Evolutionary conservation across 2,797 vertebrate genomes (phyloP).

Genomic region (Nannoperca australis): DNA sequence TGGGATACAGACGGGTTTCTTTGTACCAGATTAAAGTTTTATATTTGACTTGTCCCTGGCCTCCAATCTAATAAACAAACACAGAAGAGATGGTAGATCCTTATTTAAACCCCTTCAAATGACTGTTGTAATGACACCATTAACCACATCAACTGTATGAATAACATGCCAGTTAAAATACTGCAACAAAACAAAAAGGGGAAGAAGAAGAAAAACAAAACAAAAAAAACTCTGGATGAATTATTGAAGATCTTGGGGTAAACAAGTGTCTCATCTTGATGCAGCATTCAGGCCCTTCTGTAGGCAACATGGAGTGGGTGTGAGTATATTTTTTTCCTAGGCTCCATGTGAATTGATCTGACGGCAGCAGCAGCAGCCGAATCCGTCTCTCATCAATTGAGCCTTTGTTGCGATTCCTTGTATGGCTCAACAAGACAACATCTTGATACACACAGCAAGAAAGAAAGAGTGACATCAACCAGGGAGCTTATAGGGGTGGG

Average conservation of each 20-base stretch:
- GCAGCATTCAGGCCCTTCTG: constrained; percentile 21
- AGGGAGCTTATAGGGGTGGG: constrained; percentile 8
- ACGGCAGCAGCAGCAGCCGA: constrained; percentile 30
- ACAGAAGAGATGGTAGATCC: not conserved
- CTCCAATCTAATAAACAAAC: constrained; percentile 14
- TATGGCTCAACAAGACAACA: not conserved
- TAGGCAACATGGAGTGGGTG: constrained; percentile 3
- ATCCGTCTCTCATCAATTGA: not conserved
- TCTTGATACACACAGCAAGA: constrained; percentile 7
- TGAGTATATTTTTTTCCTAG: constrained; percentile 12
- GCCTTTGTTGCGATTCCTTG: not conserved
- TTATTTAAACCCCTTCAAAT: not conserved
- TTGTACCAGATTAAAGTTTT: not conserved
- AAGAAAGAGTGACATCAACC: not conserved
- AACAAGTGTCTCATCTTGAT: constrained; percentile 42
- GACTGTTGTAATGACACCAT: too few relatives aligned
- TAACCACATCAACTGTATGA: not conserved
- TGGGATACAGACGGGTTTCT: not conserved
- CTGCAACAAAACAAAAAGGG: not conserved
- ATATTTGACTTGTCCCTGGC: not conserved
- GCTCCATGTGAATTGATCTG: constrained; percentile 42
- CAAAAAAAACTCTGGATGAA: constrained; percentile 14
- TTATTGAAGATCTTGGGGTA: constrained; percentile 33
- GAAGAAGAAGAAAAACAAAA: not conserved
- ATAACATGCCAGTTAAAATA: not conserved